Base-by-base conservation (phyloP, 2,888 invertebrate species). In the Chesias legatella region DNA sequence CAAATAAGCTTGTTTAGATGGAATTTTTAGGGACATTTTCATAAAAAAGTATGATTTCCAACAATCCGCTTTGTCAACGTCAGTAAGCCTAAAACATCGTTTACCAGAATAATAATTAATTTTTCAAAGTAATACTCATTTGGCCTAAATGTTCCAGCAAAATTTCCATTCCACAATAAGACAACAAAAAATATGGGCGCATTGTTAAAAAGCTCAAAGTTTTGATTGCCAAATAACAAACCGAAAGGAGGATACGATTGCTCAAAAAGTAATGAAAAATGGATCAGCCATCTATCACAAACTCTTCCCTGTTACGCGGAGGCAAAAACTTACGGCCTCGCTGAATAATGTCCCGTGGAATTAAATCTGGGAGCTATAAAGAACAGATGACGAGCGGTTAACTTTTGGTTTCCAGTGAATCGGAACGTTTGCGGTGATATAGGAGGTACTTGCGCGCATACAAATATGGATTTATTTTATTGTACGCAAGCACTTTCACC, bases 311-410 rank as follows among this genome's bases (percentile, higher is more conserved):
- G 67, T 55, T 73, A 69, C 60, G 63, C 63, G 63, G 65, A 63
- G 46, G 51, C 49, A 56, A 84, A 83, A 84, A 83, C 75, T 80
- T 77, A 69, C 68, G 61, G 71, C 65, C 57, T 56, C 59, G 63
- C 70, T 83, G 84, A 84, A 78, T 82, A 84, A 85, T 82, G 84
- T 82, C 76, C 71, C 65, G 63, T 77, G 79, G 79, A 85, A 85
- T 85, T 82, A 84, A 85, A 84, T 75, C 74, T 69, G 53, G 51
- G 54, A 58, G 79, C 82, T 66, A 83, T 85, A 83, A 84, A 79
- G 75, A 70, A 73, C 84, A 85, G 79, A 82, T 83, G 84, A 77
- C 45, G 39, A 33, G 56, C 56, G 58, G 51, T 60, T 60, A 68
- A 69, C 62, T 71, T 66, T 62, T 59, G 63, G 59, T 51, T 47